Evolutionary conservation across 1,140 invertebrate genomes (phyloP), one percentile per base, ranked within the genome.

Genomic region (Drosophila varians): DNA sequence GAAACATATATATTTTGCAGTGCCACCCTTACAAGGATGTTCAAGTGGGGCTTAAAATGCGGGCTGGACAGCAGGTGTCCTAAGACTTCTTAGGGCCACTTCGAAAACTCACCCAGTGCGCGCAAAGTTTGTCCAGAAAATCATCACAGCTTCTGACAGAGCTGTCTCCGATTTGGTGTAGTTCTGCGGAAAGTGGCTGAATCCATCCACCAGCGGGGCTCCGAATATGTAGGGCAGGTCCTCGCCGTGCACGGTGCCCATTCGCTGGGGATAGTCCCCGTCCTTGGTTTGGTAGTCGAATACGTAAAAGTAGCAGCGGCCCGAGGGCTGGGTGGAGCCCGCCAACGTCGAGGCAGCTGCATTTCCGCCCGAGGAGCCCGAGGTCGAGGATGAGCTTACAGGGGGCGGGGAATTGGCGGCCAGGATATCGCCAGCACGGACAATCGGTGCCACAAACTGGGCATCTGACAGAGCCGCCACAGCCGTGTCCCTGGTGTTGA

Each of bases 61-160:
- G 46, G 36, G 16, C 6, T 11, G 34, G 28, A 43, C 51, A 58
- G 66, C 74, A 66, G 68, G 77, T 77, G 73, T 62, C 48, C 56
- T 40, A 65, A 72, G 66, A 42, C 65, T 28, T 31, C 65, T 62
- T 16, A 62, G 28, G 42, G 42, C 36, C 57, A 71, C 48, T 79
- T 47, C 12, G 16, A 38, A 38, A 38, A 94, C 95, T 95, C 93
- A 99, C 98, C 98, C 98, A 12, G 96, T 97, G 91, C 97, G 96
- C 4, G 97, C 97, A 90, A 99, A 99, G 92, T 99, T 99, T n/a
- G 96, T 96, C 92, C 98, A 96, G 90, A 98, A 98, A 46, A 96
- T 94, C 93, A 99, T 99, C 47, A 98, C 96, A 47, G 96, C 96
- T 91, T 99, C 97, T 0, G 97, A 96, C 6, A 99, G 92, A 12